Evolutionary conservation across 2,888 invertebrate species (phyloP), one percentile per base, ranked within the genome.

Genomic region (Dioctria linearis): DNA sequence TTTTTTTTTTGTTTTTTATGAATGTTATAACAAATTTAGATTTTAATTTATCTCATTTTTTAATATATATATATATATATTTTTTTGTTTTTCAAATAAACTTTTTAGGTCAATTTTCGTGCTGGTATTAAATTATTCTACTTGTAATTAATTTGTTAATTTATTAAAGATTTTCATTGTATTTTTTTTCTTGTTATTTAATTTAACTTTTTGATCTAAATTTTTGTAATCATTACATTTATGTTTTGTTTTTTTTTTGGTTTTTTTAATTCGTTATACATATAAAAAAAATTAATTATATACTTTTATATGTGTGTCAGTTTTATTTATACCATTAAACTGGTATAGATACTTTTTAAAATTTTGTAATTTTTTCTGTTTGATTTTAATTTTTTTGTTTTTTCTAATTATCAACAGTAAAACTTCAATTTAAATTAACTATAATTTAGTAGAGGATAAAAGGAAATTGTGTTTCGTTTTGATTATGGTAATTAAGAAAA

Each of bases 21-120:
- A 69, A 37, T 69, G 49, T 69, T 69, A 69, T 69, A 69, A 69
- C 69, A 69, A 69, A 69, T 69, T 69, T 69, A 69, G 40, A 69
- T 46, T 46, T 46, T 25, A 25, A 25, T 25, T 25, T 25, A 25
- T 25, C 25, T 25, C 25, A 25, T 49, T 67, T 43, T 43, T 67
- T n/a, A 43, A 67, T 67, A 54, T 69, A 51, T 9, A 49, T 39
- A 25, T 25, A 25, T 25, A 25, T 67, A 13, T 43, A 2, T 65
- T 65, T 63, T 40, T 11, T 67, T 69, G 4, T 11, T 67, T 46
- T 4, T 46, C 13, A 46, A 67, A 46, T 43, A 43, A 13, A 43
- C 43, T 67, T 51, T 11, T 51, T 69, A 51, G 3, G 37, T 49
- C 49, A 69, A 69, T 69, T 51, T 69, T 69, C 69, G 69, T 69